Evolutionary conservation across 1,140 invertebrate genomes (phyloP), one percentile per base, ranked within the genome.

Genomic region (Rhyzopertha dominica): DNA sequence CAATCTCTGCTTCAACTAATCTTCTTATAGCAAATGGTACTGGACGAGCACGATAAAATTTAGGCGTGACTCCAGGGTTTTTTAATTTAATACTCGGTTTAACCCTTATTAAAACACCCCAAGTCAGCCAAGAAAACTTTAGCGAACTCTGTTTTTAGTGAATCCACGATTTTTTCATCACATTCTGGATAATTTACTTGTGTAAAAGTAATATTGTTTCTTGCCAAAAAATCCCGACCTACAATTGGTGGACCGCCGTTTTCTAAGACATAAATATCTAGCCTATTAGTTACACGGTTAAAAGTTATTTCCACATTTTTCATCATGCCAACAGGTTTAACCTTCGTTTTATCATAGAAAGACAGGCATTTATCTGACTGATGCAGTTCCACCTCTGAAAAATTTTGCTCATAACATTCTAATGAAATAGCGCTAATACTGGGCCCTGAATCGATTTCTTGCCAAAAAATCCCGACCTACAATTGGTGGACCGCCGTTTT

Each of bases 151-250:
- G 12, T 32, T 32, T 23, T 30, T 12, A 9, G 31, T 19, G 10
- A 8, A 7, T 8, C 10, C 10, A 13, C 18, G n/a, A n/a, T n/a
- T n/a, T 41, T 43, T 34, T 20, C 12, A 12, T 20, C 20, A 2
- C 12, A 26, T 26, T 31, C 13, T 17, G 20, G 13, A 12, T 9
- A 45, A 13, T 45, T 37, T 24, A 29, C 18, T 28, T 37, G 29
- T 45, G 14, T 29, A 24, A 41, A 41, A 16, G 34, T 35, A 32
- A 45, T 32, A 41, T 41, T 41, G 12, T 41, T 29, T 28, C 26
- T 24, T 29, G 26, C 18, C n/a, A 28, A 25, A 22, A 41, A 41
- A 29, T 41, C 38, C 19, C 38, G 13, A 41, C 38, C 38, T 14
- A 29, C 8, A 19, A 41, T 16, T n/a, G 38, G 38, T 28, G 16